Base-by-base conservation (phyloP, 2,888 invertebrate genomes). In the Sericinus montela region DNA sequence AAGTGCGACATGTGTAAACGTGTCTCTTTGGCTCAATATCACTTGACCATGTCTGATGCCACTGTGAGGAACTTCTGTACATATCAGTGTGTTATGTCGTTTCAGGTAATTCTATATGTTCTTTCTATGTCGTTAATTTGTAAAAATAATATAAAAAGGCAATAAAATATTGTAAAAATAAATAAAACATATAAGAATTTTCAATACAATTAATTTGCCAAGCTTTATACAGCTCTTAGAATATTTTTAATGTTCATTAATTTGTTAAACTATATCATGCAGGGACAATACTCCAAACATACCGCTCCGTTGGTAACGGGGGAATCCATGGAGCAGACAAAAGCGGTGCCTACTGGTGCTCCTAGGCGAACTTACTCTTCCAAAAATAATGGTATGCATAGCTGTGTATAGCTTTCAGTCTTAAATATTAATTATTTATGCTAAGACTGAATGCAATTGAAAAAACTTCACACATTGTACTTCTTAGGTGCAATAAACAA, bases 11-110 rank as follows among this genome's bases (percentile, higher is more conserved):
- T 92, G 74, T 95, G 95, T 67, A 91, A 91, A 55, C 89, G 92
- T 42, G 90, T 90, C 10, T 91, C 92, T 0, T 90, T 93, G 57
- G 94, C 95, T 0, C 93, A 94, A 64, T 95, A 95, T 70, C 95
- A 95, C 69, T 80, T 95, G 56, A 95, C 95, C 1, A 95, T 95
- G 95, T 95, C 95, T 0, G 95, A 96, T 66, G 94, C 94, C 2
- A 94, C 95, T 1, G 93, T 95, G 52, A 86, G 95, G 38, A 95
- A 95, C 74, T 95, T 96, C 75, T 96, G 95, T 79, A 93, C 94
- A 9, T 95, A 95, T 72, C 92, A 93, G 63, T 95, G 95, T 68
- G 95, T 95, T 0, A 93, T 95, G 93, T 90, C 92, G 55, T 95
- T 95, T 70, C 95, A 95, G 78, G 87, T 87, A 57, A 57, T 46